Conservation (phyloP, 2,888 invertebrate genomes). For the Phaedon cochleariae region DNA sequence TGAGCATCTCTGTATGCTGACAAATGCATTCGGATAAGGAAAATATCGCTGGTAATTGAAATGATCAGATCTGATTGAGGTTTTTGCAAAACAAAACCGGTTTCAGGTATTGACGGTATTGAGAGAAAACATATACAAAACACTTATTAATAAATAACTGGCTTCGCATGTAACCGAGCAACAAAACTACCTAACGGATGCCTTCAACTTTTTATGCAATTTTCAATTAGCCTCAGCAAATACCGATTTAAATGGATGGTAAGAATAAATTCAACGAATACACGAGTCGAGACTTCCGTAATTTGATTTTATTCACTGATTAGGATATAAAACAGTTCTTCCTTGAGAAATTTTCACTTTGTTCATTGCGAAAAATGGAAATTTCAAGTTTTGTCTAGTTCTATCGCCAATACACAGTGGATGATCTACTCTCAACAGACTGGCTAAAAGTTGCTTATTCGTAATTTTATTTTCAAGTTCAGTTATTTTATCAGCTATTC, state of each 20-base stretch:
- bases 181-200: constrained; percentile 40
- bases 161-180: constrained; percentile 29
- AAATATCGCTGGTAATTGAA: constrained; percentile 33
- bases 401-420: too few species aligned
- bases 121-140: constrained; percentile 39
- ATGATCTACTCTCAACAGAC: too few species aligned
- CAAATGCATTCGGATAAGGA: constrained; percentile 9
- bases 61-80: constrained; percentile 30
- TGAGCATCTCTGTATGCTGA: constrained; percentile 1
- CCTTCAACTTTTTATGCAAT: constrained; percentile 47
- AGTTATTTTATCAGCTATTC: too few species aligned
- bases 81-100: constrained; percentile 43
- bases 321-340: not conserved
- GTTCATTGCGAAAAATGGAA: not conserved
- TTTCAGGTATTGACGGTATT: constrained; percentile 32
- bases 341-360: not conserved
- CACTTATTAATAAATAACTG: constrained; percentile 44
- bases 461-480: too few species aligned
- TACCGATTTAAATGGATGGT: constrained; percentile 45
- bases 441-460: too few species aligned
- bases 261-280: constrained; percentile 46
- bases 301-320: constrained; percentile 5
- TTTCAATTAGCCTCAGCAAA: constrained; percentile 47
- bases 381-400: too few species aligned
- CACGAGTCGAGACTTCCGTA: constrained; percentile 31